phyloP scores from a whole-genome alignment of 2,797 vertebrate genomes.

The Micropoecilia bifurca region DNA sequence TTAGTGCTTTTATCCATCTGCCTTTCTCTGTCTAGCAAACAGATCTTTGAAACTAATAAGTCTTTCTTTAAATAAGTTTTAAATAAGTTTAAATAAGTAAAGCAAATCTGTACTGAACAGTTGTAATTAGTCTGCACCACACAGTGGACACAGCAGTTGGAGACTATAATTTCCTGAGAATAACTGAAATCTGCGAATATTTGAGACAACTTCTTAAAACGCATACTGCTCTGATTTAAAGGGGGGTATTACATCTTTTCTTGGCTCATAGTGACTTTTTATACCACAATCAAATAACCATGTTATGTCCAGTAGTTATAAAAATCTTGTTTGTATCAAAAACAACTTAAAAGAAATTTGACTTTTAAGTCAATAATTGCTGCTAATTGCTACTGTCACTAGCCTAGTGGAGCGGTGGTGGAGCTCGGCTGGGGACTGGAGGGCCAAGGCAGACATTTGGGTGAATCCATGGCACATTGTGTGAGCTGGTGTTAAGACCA shows the following conservation, averaged over 20 bases:
- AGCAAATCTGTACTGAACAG: not conserved
- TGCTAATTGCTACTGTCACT: not conserved
- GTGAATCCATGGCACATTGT: too few relatives aligned
- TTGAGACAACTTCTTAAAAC: not conserved
- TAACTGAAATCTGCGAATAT: not conserved
- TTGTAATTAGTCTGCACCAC: not conserved
- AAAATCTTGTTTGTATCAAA: not conserved
- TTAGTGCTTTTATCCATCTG: not conserved
- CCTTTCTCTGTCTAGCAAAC: not conserved
- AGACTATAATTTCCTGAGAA: not conserved
- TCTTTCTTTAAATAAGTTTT: not conserved
- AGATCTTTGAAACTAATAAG: not conserved
- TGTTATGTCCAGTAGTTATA: not conserved
- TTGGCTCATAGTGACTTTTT: not conserved
- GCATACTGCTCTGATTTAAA: not conserved
- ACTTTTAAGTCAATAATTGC: too few relatives aligned
- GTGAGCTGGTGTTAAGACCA: too few relatives aligned
- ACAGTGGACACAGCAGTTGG: not conserved
- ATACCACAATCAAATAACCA: not conserved
- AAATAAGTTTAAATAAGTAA: conserved; percentile 1
- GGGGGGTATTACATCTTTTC: not conserved
- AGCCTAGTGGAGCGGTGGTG: too few relatives aligned
- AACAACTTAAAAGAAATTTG: not conserved
- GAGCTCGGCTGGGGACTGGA: too few relatives aligned
- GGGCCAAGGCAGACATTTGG: too few relatives aligned